A percentile compares a stretch with the other conserved stretches of the same genome.
Conservation (phyloP, 2,113 vertebrate genomes). For the Ammodytes dubius region DNA sequence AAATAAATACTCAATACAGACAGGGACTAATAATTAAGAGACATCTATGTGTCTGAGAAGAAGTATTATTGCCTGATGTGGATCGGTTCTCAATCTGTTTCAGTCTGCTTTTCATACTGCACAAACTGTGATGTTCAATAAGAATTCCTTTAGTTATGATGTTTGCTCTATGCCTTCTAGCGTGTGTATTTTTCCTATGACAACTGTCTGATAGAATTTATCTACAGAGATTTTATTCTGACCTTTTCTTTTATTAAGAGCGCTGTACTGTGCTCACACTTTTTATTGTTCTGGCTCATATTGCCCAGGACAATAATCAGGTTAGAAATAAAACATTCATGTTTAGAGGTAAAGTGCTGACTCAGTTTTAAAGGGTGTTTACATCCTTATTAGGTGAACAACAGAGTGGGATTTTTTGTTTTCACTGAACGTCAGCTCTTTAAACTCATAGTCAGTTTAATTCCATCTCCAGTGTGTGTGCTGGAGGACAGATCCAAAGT, state of each 20-base stretch:
- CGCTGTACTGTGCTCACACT: background rate
- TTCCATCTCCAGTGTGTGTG: background rate
- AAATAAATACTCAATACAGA: background rate
- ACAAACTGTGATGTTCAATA: background rate
- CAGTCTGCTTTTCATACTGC: background rate
- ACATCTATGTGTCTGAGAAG: background rate
- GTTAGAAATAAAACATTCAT: background rate
- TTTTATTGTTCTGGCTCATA: background rate
- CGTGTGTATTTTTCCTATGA: background rate
- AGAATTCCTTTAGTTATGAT: background rate
- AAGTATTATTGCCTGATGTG: no score
- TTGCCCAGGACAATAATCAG: background rate
- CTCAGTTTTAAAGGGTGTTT: background rate
- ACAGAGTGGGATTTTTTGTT: background rate
- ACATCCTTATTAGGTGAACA: background rate
- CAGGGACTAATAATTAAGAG: background rate
- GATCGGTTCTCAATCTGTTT: background rate
- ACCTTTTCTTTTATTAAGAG: background rate
- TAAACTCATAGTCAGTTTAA: background rate
- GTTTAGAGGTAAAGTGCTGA: background rate
- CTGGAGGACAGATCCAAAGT: background rate
- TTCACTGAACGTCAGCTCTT: constrained; percentile 1
- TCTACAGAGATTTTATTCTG: background rate
- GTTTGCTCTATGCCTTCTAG: background rate
- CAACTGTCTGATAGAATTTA: background rate